phyloP scores from a whole-genome alignment of 2,888 invertebrate genomes.

The Ctenicera cuprea region DNA sequence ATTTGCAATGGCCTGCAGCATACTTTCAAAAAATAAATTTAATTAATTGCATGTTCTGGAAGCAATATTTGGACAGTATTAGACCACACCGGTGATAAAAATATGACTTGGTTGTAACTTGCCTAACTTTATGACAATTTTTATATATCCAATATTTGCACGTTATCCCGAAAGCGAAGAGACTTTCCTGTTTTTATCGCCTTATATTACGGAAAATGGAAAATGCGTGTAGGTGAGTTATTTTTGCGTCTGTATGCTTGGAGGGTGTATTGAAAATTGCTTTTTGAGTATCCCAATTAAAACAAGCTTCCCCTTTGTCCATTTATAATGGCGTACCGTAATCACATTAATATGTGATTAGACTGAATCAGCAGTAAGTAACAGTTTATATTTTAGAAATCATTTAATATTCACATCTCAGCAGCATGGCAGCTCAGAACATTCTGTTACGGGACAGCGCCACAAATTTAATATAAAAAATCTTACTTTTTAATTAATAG shows the following conservation, averaged over 20 bases:
- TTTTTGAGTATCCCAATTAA: not conserved
- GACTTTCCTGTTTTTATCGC: too few species aligned
- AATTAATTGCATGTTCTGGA: conserved; percentile 7
- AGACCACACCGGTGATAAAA: conserved; percentile 2
- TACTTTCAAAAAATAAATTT: conserved; percentile 23
- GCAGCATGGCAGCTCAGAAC: too few species aligned
- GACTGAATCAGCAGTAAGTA: not conserved
- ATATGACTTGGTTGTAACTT: not conserved
- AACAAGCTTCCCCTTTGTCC: not conserved
- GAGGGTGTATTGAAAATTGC: conserved; percentile 3
- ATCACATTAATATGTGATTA: not conserved
- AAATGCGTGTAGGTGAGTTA: too few species aligned
- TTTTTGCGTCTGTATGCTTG: too few species aligned
- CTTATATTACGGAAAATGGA: too few species aligned
- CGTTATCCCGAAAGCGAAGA: too few species aligned
- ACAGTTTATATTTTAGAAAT: too few species aligned
- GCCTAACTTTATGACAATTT: not conserved
- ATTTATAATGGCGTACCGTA: not conserved
- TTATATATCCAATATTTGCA: too few species aligned
- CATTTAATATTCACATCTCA: too few species aligned
- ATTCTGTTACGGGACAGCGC: too few species aligned
- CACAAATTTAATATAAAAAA: too few species aligned
- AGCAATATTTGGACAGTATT: not conserved
- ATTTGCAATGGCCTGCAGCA: conserved; percentile 7
- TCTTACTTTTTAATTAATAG: too few species aligned